Evolutionary conservation across 2,888 invertebrate genomes (phyloP), one percentile per base, ranked within the genome.

Genomic region (Hydrotaea cyrtoneurina): DNA sequence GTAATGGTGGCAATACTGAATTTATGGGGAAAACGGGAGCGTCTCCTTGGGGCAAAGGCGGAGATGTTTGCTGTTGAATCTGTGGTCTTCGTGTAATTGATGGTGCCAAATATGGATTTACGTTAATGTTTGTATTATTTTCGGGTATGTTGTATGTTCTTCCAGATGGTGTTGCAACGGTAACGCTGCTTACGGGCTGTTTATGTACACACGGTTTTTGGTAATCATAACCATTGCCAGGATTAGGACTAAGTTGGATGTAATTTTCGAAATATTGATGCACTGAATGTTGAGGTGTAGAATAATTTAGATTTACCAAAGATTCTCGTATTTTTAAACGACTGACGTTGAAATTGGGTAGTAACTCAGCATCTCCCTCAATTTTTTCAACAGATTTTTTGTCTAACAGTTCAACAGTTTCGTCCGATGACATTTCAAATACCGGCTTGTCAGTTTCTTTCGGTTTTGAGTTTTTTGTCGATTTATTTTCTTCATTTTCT

Each of bases 51-150:
- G 78, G n/a, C 10, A 62, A 1, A 5, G 78, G n/a, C 17, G 77
- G 2, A 21, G 80, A 77, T 15, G 80, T 23, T 46, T 77, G 79
- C 46, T 77, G 74, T 36, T 86, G 88, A 62, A 88, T 84, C 75
- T 89, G 89, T 1, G 89, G 88, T 50, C 88, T 88, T 83, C 88
- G 89, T 19, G 88, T 87, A 17, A 91, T 83, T 23, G 88, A 86
- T 39, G 92, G 92, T 2, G 92, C 92, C 76, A 92, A 86, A 83
- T 92, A 92, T 26, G 92, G 91, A 81, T 88, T 88, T n/a, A 87
- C 87, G 8, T 89, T 89, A 4, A 89, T 89, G 82, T 88, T 88
- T 21, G 46, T 46, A 72, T 91, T 91, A 62, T 88, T 89, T 55
- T 89, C 85, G 39, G 91, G 91, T 83, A 90, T 89, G 57, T 91